Base-by-base conservation (phyloP, 2,888 invertebrate genomes). In the Rhyacophila evoluta region DNA sequence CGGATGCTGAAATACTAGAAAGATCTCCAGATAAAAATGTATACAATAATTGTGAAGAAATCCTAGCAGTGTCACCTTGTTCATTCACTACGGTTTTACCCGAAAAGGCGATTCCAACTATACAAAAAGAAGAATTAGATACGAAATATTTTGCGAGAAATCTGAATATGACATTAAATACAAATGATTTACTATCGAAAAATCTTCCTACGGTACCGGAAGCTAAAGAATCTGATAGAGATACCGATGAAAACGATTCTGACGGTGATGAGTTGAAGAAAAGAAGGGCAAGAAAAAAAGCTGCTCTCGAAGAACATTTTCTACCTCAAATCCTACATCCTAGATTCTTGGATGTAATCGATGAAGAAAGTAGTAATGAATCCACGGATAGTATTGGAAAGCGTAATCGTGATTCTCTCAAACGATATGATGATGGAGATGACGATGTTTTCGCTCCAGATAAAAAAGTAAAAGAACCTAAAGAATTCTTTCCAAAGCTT, bases 301-400 rank as follows among this genome's bases (percentile, higher is more conserved):
- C 88, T 6, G 89, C 90, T 28, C 83, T 92, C 28, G 91, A 91
- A 82, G 86, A 89, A 75, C 91, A 92, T 84, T 91, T 91, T 82
- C 86, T 91, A 76, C 90, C 92, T 0, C 91, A 90, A 70, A 87
- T 88, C 79, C 86, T 92, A 5, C 92, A 92, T 84, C 92, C 93
- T 10, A 90, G 94, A 84, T 93, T 91, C 82, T 88, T 95, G 84
- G 95, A 94, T 84, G 94, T 94, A 4, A 95, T 95, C 83, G 92
- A 93, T 84, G 95, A 95, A 86, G 95, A 95, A 88, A 92, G 91
- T 2, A 94, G 94, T 84, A 86, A 89, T 84, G 93, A 94, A 84
- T 89, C 92, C 3, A 8, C 19, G 15, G 55, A 55, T 55, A 92
- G 92, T 82, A 89, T 92, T 82, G 88, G 91, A 83, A 90, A 92